Base-by-base conservation (phyloP, 2,113 vertebrate genomes). In the Willisornis vidua region DNA sequence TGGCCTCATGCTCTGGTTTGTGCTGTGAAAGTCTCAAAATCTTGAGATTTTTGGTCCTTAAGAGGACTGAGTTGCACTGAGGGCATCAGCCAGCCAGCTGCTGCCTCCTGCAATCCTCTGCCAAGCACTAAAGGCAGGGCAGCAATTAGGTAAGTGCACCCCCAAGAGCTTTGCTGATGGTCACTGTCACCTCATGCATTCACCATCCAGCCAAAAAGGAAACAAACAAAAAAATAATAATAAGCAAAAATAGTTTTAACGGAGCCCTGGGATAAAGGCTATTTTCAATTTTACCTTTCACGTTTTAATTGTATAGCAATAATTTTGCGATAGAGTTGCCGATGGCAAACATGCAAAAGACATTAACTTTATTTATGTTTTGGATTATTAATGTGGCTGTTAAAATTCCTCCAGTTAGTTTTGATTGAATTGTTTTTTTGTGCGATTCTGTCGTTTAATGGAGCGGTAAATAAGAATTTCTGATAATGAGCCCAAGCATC, bases 391-490 rank as follows among this genome's bases (percentile, higher is more conserved):
- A 98, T 98, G 98, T 93, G 93, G 97, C 97, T 97, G 97, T 98
- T 98, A 97, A 97, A 98, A 98, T 97, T 97, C 97, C 97, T 98
- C 98, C 98, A 97, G 97, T 98, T 98, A 98, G 97, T 97, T 98
- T 98, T 98, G 97, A 98, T 98, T 98, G 98, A 98, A 98, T 98
- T 98, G 97, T 97, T 93, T 96, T 96, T 97, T 95, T 97, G 97
- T 98, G 97, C 65, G 97, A 97, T 98, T 98, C 97, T 98, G 98
- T 97, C 97, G 98, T 98, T 97, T 98, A 99, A 99, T 98, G 98
- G 98, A 98, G 98, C 98, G 98, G 98, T 98, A 98, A 99, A 98
- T 98, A 98, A 98, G 98, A 98, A 98, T 98, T 98, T 98, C 98
- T 98, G 98, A 98, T 98, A 98, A 98, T 98, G 98, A 98, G 98